A percentile compares a stretch with the other conserved stretches of the same genome.
phyloP scores from a whole-genome alignment of 2,888 invertebrate species.

The Pomacea canaliculata region DNA sequence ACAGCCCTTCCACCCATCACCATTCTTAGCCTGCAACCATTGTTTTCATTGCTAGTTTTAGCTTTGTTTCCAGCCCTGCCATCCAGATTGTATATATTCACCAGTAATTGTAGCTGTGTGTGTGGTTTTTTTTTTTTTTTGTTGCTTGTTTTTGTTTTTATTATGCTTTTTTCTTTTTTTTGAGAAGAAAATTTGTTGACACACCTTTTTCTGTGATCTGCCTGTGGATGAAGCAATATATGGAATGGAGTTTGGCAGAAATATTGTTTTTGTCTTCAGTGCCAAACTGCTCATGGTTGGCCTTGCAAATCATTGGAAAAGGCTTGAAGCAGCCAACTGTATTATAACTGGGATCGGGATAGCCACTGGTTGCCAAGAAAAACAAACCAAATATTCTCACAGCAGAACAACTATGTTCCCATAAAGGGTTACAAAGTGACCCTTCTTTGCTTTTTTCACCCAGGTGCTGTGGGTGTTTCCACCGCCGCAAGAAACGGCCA shows the following conservation, averaged over 20 bases:
- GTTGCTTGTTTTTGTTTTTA: not conserved
- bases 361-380: no score
- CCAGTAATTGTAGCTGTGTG: not conserved
- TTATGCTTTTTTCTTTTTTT: not conserved
- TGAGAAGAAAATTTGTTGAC: conserved; percentile 7
- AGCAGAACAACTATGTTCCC: no score
- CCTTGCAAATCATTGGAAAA: no score
- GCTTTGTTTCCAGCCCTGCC: conserved; percentile 8
- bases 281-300: no score
- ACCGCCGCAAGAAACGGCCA: conserved; percentile 50
- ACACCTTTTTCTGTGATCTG: no score
- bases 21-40: conserved; percentile 13
- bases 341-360: no score
- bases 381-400: no score
- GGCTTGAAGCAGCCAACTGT: no score
- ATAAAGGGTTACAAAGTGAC: not conserved
- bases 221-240: no score
- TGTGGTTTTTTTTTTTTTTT: conserved; percentile 5
- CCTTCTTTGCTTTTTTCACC: conserved; percentile 31
- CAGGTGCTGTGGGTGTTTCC: conserved; percentile 63
- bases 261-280: no score
- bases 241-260: no score
- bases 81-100: no score
- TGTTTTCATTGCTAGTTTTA: conserved; percentile 14
- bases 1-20: conserved; percentile 4